Percentiles rank a stretch among this genome's conserved stretches.
Evolutionary conservation across 2,113 vertebrate genomes (phyloP).

Genomic region (Agelaius phoeniceus): DNA sequence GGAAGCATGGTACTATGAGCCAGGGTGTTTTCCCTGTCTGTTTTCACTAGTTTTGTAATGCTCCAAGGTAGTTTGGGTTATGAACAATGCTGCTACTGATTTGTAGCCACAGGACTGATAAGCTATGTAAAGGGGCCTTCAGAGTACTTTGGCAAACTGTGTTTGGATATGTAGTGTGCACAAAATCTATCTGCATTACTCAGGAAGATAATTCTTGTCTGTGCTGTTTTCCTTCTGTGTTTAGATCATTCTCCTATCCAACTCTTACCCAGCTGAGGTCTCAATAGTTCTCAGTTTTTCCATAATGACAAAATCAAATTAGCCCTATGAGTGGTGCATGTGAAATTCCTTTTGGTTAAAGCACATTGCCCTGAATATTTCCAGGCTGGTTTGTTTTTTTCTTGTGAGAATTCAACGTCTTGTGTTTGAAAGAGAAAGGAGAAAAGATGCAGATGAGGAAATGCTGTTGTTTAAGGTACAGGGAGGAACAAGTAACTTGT

Average conservation of each 20-base stretch:
- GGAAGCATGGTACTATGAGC: neutral
- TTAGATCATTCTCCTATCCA: conserved; percentile 14
- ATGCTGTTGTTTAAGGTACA: conserved; percentile 8
- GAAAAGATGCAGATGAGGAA: conserved; percentile 18
- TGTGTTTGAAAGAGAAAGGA: conserved; percentile 2
- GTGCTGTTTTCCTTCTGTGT: neutral
- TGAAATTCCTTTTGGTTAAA: conserved; percentile 1
- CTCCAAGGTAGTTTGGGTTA: neutral
- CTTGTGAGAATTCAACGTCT: neutral
- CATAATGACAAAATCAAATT: conserved; percentile 51
- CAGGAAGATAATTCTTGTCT: conserved; percentile 1
- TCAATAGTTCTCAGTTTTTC: conserved; percentile 48
- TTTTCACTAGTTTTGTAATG: neutral
- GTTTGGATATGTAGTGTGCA: neutral
- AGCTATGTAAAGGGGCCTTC: neutral
- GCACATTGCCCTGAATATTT: neutral
- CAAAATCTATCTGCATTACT: neutral
- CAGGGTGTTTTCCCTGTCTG: neutral
- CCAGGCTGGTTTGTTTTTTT: neutral
- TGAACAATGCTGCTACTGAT: conserved; percentile 1
- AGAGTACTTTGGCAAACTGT: neutral
- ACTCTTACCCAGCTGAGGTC: conserved; percentile 28
- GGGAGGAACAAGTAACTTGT: neutral
- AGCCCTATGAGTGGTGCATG: neutral
- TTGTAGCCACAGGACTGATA: neutral